Evolutionary conservation across 2,113 vertebrate genomes (phyloP).

Genomic region (Chitala chitala): DNA sequence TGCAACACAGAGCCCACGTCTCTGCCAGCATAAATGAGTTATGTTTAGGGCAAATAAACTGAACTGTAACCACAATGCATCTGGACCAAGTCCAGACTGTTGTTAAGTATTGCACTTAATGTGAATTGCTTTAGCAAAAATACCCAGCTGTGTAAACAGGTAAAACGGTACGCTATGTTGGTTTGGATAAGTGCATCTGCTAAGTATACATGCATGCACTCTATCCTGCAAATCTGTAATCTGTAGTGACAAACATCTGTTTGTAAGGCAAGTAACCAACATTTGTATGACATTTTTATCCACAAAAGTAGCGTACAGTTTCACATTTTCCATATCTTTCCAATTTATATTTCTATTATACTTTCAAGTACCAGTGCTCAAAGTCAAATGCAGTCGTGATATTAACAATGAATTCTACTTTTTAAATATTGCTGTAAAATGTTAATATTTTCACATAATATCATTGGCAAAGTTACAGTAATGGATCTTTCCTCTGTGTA

Average conservation of each 20-base stretch:
- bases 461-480: slow-evolving; percentile 7
- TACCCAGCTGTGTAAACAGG: background rate
- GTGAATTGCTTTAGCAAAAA: background rate
- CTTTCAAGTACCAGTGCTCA: no score
- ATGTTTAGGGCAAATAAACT: background rate
- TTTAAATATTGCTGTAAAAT: background rate
- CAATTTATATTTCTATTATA: no score
- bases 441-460: background rate
- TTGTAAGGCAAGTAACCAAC: no score
- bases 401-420: no score
- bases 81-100: background rate
- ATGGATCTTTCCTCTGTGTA: background rate
- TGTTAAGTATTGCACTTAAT: background rate
- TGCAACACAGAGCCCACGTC: slow-evolving; percentile 57
- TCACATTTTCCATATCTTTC: no score
- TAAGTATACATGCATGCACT: background rate
- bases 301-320: no score
- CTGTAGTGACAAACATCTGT: no score
- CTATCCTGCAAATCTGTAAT: no score
- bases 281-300: no score
- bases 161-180: background rate
- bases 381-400: no score
- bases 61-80: background rate
- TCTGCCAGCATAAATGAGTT: slow-evolving; percentile 41
- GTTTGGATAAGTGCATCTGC: background rate